Evolutionary conservation across 2,888 invertebrate species (phyloP).

Genomic region (Gibbula magus): DNA sequence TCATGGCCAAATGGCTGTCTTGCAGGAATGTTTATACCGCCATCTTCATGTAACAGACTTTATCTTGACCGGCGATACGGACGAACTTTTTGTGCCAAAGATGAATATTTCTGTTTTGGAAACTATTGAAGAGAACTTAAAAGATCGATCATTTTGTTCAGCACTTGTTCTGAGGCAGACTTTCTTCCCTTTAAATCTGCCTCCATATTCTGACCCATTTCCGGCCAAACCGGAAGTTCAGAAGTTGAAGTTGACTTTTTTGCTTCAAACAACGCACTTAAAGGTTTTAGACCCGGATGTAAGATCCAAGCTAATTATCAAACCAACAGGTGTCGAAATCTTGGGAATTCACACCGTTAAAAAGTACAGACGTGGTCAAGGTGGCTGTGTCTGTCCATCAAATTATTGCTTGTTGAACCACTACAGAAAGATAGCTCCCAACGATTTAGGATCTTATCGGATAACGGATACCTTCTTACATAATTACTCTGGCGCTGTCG

Average conservation of each 20-base stretch:
- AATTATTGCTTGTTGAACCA: too few species aligned
- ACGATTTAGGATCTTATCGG: too few species aligned
- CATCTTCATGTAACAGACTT: not conserved
- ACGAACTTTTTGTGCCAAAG: not conserved
- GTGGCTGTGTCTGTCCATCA: not conserved
- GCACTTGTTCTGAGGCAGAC: not conserved
- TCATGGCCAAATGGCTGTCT: not conserved
- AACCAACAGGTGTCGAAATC: slow-evolving; percentile 7
- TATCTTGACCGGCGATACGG: not conserved
- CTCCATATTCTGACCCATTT: not conserved
- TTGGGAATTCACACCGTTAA: not conserved
- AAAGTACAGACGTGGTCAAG: not conserved
- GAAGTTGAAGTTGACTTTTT: not conserved
- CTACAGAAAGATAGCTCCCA: too few species aligned
- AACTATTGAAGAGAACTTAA: not conserved
- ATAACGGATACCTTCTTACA: too few species aligned
- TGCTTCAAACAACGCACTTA: not conserved
- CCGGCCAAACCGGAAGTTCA: not conserved
- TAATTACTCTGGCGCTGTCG: too few species aligned
- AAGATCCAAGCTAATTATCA: not conserved
- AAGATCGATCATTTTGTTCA: not conserved
- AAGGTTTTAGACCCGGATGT: not conserved
- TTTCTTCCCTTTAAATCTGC: slow-evolving; percentile 3
- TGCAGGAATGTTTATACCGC: not conserved
- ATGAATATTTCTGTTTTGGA: not conserved